Percentiles rank a stretch among this genome's conserved stretches.
phyloP scores from a whole-genome alignment of 2,888 invertebrate species.

The Sylvicola cinctus region DNA sequence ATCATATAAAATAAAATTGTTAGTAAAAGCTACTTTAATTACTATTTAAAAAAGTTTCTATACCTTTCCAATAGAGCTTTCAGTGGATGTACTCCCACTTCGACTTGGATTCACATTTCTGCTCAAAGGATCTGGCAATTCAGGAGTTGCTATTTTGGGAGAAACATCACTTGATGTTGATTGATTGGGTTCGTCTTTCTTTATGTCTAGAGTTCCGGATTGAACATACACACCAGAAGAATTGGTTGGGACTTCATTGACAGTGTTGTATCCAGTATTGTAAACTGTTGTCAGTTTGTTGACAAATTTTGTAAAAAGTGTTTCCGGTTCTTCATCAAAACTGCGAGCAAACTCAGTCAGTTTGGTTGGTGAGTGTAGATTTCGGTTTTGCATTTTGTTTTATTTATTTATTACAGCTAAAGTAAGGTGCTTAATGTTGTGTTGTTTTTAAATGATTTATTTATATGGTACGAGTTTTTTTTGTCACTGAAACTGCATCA shows the following conservation, averaged over 20 bases:
- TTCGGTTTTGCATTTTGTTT: constrained; percentile 23
- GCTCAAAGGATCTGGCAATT: neutral
- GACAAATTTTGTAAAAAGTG: constrained; percentile 22
- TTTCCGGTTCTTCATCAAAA: constrained; percentile 24
- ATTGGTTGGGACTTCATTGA: constrained; percentile 17
- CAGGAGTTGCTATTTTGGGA: neutral
- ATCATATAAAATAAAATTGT: too few relatives aligned
- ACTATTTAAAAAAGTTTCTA: too few relatives aligned
- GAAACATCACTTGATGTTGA: neutral
- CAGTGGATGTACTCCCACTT: constrained; percentile 1
- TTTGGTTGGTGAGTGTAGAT: constrained; percentile 40
- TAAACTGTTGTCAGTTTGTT: constrained; percentile 25
- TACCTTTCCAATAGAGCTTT: neutral
- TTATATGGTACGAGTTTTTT: too few relatives aligned
- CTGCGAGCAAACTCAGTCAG: constrained; percentile 54
- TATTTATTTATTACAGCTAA: too few relatives aligned
- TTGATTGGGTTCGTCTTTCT: neutral
- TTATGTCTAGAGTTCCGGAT: neutral
- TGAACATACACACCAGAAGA: constrained; percentile 13
- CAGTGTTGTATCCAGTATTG: constrained; percentile 23
- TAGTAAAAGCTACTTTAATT: too few relatives aligned
- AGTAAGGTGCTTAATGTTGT: too few relatives aligned
- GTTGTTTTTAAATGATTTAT: too few relatives aligned
- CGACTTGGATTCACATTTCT: neutral
- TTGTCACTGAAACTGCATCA: too few relatives aligned